phyloP scores from a whole-genome alignment of 1,140 invertebrate genomes.

The Battus philenor region DNA sequence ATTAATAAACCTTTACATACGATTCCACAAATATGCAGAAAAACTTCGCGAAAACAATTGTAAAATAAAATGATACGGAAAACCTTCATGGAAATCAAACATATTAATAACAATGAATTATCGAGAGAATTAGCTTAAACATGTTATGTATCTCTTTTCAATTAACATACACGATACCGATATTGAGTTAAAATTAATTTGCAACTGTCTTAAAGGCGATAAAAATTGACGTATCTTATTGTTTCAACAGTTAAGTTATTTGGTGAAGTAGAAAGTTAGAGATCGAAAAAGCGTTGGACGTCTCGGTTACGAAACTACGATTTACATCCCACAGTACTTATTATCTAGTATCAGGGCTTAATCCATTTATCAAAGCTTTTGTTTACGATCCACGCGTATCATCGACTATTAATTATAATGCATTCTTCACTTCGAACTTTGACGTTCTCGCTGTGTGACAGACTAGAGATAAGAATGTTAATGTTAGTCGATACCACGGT shows the following conservation, averaged over 20 bases:
- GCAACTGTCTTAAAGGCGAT: neutral
- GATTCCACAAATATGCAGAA: no score
- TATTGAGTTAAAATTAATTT: neutral
- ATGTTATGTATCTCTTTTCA: slow-evolving; percentile 2
- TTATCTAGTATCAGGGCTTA: slow-evolving; percentile 69
- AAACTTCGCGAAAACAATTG: no score
- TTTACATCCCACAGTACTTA: slow-evolving; percentile 62
- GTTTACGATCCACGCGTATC: slow-evolving; percentile 72
- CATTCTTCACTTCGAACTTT: slow-evolving; percentile 73
- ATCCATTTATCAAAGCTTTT: slow-evolving; percentile 75
- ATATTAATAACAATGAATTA: slow-evolving; percentile 3
- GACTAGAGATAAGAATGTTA: slow-evolving; percentile 73
- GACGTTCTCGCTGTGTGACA: slow-evolving; percentile 72
- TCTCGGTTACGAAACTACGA: slow-evolving; percentile 59
- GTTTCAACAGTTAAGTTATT: neutral
- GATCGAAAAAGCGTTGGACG: slow-evolving; percentile 19
- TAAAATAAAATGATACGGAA: no score
- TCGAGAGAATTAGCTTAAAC: neutral
- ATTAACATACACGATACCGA: slow-evolving; percentile 9
- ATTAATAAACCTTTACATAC: no score
- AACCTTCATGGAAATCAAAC: neutral
- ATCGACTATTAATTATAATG: slow-evolving; percentile 74
- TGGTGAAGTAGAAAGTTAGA: neutral
- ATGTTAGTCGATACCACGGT: slow-evolving; percentile 62
- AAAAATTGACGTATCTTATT: slow-evolving; percentile 1